A percentile compares a stretch with the other conserved stretches of the same genome.
Conservation (phyloP, 2,888 invertebrate genomes). For the Mythimna albipuncta region DNA sequence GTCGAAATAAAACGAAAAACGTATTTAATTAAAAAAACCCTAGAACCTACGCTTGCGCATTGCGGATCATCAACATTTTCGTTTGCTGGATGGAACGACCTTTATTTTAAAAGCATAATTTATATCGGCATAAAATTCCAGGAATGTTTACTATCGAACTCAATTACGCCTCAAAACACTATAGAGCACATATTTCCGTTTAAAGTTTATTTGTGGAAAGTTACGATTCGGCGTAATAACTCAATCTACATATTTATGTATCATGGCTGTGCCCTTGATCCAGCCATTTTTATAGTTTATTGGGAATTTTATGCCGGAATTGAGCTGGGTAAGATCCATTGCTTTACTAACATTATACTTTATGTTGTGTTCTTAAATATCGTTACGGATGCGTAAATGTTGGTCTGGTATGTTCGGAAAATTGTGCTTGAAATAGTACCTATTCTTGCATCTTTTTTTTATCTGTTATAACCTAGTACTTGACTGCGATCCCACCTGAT, state of each 20-base stretch:
- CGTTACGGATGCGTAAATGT: conserved; percentile 4
- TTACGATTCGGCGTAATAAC: conserved; percentile 52
- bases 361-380: conserved; percentile 8
- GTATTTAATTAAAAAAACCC: neutral
- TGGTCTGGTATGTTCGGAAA: neutral
- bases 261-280: conserved; percentile 31
- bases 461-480: no score
- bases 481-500: no score
- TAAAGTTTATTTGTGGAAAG: conserved; percentile 47
- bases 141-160: conserved; percentile 32
- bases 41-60: conserved; percentile 9
- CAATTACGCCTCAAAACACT: conserved; percentile 33
- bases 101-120: conserved; percentile 24
- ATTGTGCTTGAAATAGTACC: neutral
- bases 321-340: conserved; percentile 27
- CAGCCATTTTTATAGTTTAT: conserved; percentile 63
- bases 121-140: conserved; percentile 34
- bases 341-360: conserved; percentile 23
- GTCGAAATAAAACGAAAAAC: neutral
- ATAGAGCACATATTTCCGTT: conserved; percentile 39
- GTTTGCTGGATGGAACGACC: conserved; percentile 1
- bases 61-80: conserved; percentile 4
- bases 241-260: conserved; percentile 54
- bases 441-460: neutral
- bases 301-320: conserved; percentile 55